phyloP scores from a whole-genome alignment of 37 sponge, comb jelly and placozoan genomes.

The Beroe ovata region DNA sequence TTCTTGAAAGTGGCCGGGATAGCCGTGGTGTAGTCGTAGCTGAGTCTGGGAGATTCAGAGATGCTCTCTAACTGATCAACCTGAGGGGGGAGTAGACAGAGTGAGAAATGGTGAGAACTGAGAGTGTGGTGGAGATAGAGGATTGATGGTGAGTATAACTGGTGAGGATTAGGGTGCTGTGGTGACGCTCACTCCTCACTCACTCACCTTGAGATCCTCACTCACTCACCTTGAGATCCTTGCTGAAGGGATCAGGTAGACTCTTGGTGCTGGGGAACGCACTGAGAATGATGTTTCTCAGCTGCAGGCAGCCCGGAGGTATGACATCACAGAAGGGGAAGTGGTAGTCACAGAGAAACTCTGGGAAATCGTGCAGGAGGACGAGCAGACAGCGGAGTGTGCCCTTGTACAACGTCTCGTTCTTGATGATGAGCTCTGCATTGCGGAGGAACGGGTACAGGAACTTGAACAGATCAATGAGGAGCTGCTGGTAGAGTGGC shows the following conservation, averaged over 20 bases:
- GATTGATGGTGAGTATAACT: background rate
- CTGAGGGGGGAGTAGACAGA: conserved; percentile 68
- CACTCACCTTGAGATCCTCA: conserved; percentile 88
- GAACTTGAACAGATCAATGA: conserved; percentile 94
- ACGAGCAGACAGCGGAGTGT: conserved; percentile 94
- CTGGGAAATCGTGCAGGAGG: conserved; percentile 98
- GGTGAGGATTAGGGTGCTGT: background rate
- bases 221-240: conserved; percentile 90
- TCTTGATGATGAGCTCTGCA: conserved; percentile 90
- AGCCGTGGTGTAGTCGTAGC: conserved; percentile 78
- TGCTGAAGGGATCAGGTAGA: conserved; percentile 98
- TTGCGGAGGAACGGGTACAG: conserved; percentile 96
- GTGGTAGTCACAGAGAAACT: conserved; percentile 99
- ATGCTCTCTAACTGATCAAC: conserved; percentile 96
- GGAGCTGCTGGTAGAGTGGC: conserved; percentile 92
- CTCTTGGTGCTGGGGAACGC: conserved; percentile 99
- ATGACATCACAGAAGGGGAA: conserved; percentile 99
- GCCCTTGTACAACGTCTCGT: conserved; percentile 95
- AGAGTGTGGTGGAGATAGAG: background rate
- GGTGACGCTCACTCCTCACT: background rate
- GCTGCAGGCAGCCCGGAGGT: conserved; percentile 98
- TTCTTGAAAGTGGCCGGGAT: conserved; percentile 82
- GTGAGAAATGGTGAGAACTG: no score
- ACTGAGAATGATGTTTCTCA: conserved; percentile 97
- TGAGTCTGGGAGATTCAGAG: conserved; percentile 87